Conservation (phyloP, 2,888 invertebrate species). For the Thyatira batis region DNA sequence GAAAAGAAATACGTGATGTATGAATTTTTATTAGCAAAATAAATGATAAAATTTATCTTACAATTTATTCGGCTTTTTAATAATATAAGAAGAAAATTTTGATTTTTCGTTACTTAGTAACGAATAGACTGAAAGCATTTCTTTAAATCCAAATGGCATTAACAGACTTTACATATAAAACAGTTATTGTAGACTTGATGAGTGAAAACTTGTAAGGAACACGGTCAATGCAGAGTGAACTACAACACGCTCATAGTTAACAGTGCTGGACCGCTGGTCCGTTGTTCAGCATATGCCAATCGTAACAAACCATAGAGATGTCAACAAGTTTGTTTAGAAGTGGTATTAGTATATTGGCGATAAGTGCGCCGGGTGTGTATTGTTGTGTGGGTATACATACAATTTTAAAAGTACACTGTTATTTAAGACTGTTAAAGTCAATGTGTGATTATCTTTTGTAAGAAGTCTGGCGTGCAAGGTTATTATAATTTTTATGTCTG, state of each 20-base stretch:
- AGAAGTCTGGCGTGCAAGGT: too few relatives aligned
- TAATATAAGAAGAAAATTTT: too few relatives aligned
- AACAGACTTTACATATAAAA: background rate
- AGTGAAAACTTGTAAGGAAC: background rate
- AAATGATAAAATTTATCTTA: too few relatives aligned
- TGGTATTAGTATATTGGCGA: background rate
- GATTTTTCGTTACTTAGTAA: too few relatives aligned
- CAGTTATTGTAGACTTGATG: constrained; percentile 1
- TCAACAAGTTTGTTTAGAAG: background rate
- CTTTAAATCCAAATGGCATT: background rate
- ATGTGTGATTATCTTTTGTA: too few relatives aligned
- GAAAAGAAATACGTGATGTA: too few relatives aligned
- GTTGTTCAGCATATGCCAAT: background rate
- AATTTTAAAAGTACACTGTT: too few relatives aligned
- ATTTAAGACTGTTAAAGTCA: too few relatives aligned
- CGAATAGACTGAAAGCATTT: background rate
- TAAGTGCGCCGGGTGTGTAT: too few relatives aligned
- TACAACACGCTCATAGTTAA: constrained; percentile 1
- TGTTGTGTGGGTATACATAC: too few relatives aligned
- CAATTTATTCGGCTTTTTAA: too few relatives aligned
- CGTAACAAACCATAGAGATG: background rate
- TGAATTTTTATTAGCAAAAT: background rate
- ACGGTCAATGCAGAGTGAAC: background rate
- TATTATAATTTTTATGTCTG: too few relatives aligned
- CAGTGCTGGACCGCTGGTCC: background rate